Conservation (phyloP, 2,797 vertebrate species). For the Harpagifer antarcticus region DNA sequence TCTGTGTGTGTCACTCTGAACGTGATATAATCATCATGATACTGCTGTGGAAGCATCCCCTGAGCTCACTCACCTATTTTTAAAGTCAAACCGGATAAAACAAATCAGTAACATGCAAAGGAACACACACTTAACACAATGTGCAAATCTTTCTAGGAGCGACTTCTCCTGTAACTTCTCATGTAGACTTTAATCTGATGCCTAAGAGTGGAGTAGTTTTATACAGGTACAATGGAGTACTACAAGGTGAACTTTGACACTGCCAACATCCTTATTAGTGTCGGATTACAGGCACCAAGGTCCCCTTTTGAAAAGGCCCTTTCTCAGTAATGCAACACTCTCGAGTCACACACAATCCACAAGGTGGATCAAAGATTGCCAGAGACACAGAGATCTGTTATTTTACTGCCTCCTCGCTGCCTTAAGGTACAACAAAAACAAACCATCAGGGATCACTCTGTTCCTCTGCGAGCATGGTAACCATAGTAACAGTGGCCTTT, state of each 20-base stretch:
- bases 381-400: conserved; percentile 3
- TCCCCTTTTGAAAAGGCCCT: conserved; percentile 3
- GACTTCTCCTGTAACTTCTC: background rate
- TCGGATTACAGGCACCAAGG: conserved; percentile 27
- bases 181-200: background rate
- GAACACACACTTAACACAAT: background rate
- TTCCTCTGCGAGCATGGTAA: conserved; percentile 41
- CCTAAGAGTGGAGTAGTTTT: background rate
- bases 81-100: conserved; percentile 3
- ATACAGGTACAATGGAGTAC: conserved; percentile 11
- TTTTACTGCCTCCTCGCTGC: conserved; percentile 6
- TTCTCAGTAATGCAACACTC: conserved; percentile 28
- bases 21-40: conserved; percentile 22
- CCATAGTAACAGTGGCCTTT: conserved; percentile 48
- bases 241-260: conserved; percentile 31
- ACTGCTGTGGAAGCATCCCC: conserved; percentile 65
- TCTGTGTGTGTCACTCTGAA: background rate
- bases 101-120: conserved; percentile 51
- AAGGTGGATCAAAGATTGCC: conserved; percentile 12
- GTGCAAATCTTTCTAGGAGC: background rate
- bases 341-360: background rate
- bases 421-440: conserved; percentile 44
- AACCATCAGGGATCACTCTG: conserved; percentile 37
- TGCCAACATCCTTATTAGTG: background rate
- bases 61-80: conserved; percentile 10